Evolutionary conservation across 2,888 invertebrate species (phyloP).

Genomic region (Sinodicranocentrus sp.): DNA sequence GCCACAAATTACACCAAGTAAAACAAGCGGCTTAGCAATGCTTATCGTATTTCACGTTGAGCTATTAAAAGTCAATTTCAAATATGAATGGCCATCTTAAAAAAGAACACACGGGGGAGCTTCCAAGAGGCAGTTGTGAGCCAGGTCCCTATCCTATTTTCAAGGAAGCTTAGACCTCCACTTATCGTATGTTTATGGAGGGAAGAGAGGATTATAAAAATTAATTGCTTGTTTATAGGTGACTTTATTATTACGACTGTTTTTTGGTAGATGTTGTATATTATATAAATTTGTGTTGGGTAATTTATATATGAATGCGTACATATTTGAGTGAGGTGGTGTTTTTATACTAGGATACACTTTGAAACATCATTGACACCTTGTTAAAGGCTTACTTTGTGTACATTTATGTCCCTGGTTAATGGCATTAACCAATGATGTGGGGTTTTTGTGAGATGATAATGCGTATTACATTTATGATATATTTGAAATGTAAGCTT

Average conservation of each 20-base stretch:
- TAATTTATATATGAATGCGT: neutral
- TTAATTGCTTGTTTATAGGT: slow-evolving; percentile 67
- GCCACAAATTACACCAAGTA: slow-evolving; percentile 10
- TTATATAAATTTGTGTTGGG: too few relatives aligned
- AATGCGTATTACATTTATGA: neutral
- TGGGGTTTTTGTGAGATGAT: neutral
- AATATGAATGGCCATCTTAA: slow-evolving; percentile 51
- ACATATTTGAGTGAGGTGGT: too few relatives aligned
- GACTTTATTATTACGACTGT: slow-evolving; percentile 37
- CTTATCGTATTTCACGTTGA: slow-evolving; percentile 45
- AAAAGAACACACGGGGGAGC: slow-evolving; percentile 35
- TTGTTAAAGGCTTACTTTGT: neutral
- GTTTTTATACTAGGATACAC: too few relatives aligned
- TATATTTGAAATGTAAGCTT: too few relatives aligned
- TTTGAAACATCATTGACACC: slow-evolving; percentile 10
- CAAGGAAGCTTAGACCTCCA: neutral
- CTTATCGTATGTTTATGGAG: slow-evolving; percentile 12
- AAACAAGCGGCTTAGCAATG: slow-evolving; percentile 18
- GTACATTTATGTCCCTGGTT: neutral
- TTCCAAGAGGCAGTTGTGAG: neutral
- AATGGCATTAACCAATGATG: neutral
- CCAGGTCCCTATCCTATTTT: neutral
- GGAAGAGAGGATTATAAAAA: slow-evolving; percentile 42
- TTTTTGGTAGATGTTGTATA: slow-evolving; percentile 2
- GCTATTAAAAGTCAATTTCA: slow-evolving; percentile 63